Conservation (phyloP, 2,888 invertebrate species). For the Cephonodes hylas region DNA sequence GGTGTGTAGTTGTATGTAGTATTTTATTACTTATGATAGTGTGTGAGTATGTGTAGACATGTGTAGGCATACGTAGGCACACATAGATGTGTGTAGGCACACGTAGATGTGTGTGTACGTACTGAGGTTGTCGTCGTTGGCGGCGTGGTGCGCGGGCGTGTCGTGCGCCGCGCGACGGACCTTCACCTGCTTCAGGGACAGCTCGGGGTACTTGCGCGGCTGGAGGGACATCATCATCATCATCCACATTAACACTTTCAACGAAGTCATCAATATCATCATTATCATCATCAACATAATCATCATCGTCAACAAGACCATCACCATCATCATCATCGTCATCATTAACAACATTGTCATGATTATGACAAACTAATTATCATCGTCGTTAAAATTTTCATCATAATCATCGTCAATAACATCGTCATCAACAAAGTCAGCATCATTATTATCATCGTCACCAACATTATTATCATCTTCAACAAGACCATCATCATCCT, state of each 20-base stretch:
- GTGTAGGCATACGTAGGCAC: no score
- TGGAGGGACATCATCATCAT: conserved; percentile 38
- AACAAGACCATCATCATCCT: neutral
- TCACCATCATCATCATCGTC: no score
- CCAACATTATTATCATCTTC: neutral
- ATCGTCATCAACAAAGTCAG: neutral
- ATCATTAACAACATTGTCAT: no score
- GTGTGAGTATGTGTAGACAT: no score
- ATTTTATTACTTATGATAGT: neutral
- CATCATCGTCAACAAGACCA: neutral
- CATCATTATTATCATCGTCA: neutral
- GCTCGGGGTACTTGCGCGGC: conserved; percentile 92
- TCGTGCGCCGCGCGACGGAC: conserved; percentile 70
- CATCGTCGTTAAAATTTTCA: no score
- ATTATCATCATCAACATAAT: neutral
- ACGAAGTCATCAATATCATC: no score
- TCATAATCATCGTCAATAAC: neutral
- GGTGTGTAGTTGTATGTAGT: neutral
- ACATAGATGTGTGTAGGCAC: no score
- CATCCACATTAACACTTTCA: neutral
- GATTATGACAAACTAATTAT: no score
- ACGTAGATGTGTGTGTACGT: no score
- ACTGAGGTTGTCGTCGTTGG: conserved; percentile 64
- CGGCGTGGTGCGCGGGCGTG: conserved; percentile 42
- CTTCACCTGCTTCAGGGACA: conserved; percentile 94